Evolutionary conservation across 1,140 invertebrate species (phyloP).

Genomic region (Kradibia gibbosae): DNA sequence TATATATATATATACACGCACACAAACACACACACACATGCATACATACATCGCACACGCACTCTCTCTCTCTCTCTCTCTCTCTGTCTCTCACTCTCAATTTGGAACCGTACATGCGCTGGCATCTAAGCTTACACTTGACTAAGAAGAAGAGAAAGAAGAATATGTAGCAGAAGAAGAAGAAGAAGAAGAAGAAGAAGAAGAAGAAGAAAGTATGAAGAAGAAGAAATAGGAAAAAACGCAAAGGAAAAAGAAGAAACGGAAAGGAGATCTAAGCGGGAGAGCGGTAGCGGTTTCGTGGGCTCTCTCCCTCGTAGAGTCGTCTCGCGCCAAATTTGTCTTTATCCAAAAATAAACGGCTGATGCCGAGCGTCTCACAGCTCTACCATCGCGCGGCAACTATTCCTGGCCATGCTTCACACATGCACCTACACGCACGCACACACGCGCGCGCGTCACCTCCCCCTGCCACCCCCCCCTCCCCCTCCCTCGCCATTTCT

Average conservation of each 20-base stretch:
- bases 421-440: too few species aligned
- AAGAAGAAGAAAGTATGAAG: slow-evolving; percentile 22
- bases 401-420: slow-evolving; percentile 57
- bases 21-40: too few species aligned
- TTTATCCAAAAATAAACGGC: slow-evolving; percentile 82
- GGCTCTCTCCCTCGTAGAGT: slow-evolving; percentile 61
- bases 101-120: slow-evolving; percentile 52
- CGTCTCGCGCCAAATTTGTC: slow-evolving; percentile 84
- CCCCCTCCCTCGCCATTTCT: slow-evolving; percentile 5
- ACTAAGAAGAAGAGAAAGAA: slow-evolving; percentile 51
- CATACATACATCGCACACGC: too few species aligned
- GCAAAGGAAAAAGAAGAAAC: not conserved
- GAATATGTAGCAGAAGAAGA: slow-evolving; percentile 18
- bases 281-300: slow-evolving; percentile 59
- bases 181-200: slow-evolving; percentile 10
- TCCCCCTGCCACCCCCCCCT: not conserved
- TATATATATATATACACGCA: too few species aligned
- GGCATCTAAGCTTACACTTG: slow-evolving; percentile 72
- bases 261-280: slow-evolving; percentile 25
- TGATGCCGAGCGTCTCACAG: slow-evolving; percentile 57
- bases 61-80: not conserved
- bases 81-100: slow-evolving; percentile 7
- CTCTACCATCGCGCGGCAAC: slow-evolving; percentile 57
- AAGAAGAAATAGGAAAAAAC: slow-evolving; percentile 6
- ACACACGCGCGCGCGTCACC: too few species aligned